Percentiles rank a stretch among this genome's conserved stretches.
Conservation (phyloP, 2,888 invertebrate species). For the Bombyx huttoni region DNA sequence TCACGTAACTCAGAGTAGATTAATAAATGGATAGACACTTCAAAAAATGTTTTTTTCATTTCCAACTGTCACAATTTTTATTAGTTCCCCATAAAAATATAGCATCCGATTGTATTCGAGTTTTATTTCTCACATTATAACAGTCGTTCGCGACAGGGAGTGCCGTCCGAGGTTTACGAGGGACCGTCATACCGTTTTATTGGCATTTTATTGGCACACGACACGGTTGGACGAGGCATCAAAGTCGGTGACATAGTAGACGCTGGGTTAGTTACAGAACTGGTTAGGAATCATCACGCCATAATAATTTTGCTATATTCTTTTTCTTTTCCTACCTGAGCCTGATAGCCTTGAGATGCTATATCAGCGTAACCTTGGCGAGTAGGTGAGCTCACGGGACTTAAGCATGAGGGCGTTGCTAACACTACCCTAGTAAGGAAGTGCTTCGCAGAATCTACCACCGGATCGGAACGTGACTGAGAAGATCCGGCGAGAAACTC, state of each 20-base stretch:
- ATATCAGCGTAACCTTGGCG: too few species aligned
- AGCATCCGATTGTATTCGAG: conserved; percentile 37
- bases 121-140: conserved; percentile 57
- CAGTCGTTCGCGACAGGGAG: conserved; percentile 24
- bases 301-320: too few species aligned
- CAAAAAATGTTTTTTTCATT: neutral
- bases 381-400: too few species aligned
- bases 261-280: conserved; percentile 1
- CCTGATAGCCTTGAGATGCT: too few species aligned
- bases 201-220: conserved; percentile 23
- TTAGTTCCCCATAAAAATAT: conserved; percentile 28
- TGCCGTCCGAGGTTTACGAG: conserved; percentile 34
- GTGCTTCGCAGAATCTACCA: too few species aligned
- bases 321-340: too few species aligned
- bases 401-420: too few species aligned
- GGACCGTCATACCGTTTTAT: conserved; percentile 24
- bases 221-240: neutral
- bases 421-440: too few species aligned
- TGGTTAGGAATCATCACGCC: neutral
- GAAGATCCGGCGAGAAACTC: too few species aligned
- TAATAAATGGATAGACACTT: too few species aligned
- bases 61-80: conserved; percentile 3
- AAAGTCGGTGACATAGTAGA: neutral
- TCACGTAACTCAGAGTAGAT: too few species aligned
- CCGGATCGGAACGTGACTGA: too few species aligned